Conservation (phyloP, 2,888 invertebrate species). For the Andrena praecox region DNA sequence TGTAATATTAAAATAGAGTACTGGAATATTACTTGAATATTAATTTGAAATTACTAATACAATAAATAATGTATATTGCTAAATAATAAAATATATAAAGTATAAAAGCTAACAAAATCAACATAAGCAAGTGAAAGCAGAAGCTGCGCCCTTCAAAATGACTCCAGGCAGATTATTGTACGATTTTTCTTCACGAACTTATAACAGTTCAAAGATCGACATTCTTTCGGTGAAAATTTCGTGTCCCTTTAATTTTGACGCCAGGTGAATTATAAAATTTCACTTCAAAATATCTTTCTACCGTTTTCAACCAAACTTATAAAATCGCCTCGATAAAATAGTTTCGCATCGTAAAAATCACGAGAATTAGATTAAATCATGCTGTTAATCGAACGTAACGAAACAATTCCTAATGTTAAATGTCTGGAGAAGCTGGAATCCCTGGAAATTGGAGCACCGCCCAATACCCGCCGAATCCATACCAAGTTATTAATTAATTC, state of each 20-base stretch:
- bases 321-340: too few relatives aligned
- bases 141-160: not conserved
- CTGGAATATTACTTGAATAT: too few relatives aligned
- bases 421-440: not conserved
- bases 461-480: not conserved
- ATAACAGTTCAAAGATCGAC: not conserved
- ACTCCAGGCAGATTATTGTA: not conserved
- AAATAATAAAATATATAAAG: too few relatives aligned
- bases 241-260: not conserved
- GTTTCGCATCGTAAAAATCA: too few relatives aligned
- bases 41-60: too few relatives aligned
- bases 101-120: not conserved
- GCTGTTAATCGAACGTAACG: too few relatives aligned
- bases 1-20: too few relatives aligned
- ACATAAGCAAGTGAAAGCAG: not conserved
- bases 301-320: too few relatives aligned
- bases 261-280: not conserved
- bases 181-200: not conserved
- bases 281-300: too few relatives aligned
- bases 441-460: not conserved
- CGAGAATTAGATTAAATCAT: too few relatives aligned
- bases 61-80: too few relatives aligned
- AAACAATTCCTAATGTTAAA: too few relatives aligned
- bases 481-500: constrained; percentile 19
- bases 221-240: not conserved